phyloP scores from a whole-genome alignment of 1,140 invertebrate species.

The Lepidostoma basale region DNA sequence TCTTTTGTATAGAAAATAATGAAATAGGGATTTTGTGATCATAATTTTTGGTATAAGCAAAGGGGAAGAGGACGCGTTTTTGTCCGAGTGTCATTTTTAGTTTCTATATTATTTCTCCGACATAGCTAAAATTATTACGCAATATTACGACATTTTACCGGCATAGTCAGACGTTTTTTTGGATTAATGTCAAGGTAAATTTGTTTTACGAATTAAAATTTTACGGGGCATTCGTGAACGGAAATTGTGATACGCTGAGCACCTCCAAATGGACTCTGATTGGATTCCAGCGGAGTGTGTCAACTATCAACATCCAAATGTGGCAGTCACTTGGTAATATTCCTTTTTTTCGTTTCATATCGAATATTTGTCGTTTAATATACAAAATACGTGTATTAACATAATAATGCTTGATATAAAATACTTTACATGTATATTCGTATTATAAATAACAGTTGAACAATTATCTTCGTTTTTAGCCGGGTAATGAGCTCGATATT shows the following conservation, averaged over 20 bases:
- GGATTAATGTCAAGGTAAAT: slow-evolving; percentile 4
- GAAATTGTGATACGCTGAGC: neutral
- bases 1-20: no score
- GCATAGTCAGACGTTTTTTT: neutral
- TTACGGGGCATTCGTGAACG: neutral
- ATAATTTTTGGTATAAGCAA: neutral
- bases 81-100: neutral
- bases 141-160: neutral
- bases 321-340: neutral
- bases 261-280: no score
- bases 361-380: neutral
- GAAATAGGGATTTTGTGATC: no score
- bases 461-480: neutral
- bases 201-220: neutral
- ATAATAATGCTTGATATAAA: neutral
- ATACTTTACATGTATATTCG: no score
- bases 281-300: no score
- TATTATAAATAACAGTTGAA: no score
- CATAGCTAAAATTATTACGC: neutral
- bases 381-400: neutral
- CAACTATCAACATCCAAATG: no score
- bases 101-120: neutral
- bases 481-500: no score
- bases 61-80: neutral
- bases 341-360: neutral